phyloP scores from a whole-genome alignment of 2,888 invertebrate species.

The Apodemia mormo region DNA sequence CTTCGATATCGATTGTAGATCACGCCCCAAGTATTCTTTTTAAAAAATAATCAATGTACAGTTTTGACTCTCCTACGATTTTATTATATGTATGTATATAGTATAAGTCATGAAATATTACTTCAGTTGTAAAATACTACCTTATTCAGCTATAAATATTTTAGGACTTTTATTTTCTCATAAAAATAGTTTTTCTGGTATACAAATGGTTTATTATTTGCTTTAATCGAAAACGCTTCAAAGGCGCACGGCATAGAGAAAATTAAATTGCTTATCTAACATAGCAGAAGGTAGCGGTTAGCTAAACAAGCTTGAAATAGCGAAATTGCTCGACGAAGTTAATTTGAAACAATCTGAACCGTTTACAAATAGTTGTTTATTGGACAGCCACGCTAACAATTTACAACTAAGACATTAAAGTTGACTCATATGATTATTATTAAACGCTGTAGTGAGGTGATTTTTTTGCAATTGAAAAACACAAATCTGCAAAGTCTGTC shows the following conservation, averaged over 20 bases:
- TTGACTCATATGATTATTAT: too few relatives aligned
- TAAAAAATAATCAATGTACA: too few relatives aligned
- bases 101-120: too few relatives aligned
- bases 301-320: neutral
- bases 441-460: too few relatives aligned
- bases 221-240: neutral
- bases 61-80: too few relatives aligned
- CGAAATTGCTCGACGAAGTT: neutral
- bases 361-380: slow-evolving; percentile 14
- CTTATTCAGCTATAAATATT: neutral
- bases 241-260: neutral
- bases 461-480: too few relatives aligned
- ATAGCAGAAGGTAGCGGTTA: neutral
- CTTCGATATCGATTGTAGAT: too few relatives aligned
- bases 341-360: neutral
- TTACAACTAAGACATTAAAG: neutral
- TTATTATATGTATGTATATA: too few relatives aligned
- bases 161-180: neutral
- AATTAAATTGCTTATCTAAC: neutral
- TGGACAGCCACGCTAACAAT: neutral
- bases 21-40: too few relatives aligned
- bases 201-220: neutral
- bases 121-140: neutral
- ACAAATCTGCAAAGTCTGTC: too few relatives aligned
- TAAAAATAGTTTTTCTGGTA: too few relatives aligned